A percentile compares a stretch with the other conserved stretches of the same genome.
Conservation (phyloP, 2,888 invertebrate genomes). For the Drosophila meridionalis region DNA sequence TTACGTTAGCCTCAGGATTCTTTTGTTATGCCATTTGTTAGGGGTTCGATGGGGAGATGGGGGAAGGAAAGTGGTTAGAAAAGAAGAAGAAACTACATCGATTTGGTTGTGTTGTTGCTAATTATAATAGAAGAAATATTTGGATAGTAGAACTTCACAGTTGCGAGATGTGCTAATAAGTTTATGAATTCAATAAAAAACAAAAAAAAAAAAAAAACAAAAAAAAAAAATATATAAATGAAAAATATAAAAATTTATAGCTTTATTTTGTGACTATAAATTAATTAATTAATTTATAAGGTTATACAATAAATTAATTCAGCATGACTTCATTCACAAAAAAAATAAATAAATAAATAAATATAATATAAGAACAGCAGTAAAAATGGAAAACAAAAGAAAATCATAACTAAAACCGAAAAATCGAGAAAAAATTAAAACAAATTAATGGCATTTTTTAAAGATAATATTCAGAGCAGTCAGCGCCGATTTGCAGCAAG, state of each 20-base stretch:
- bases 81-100: constrained; percentile 76
- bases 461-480: constrained; percentile 62
- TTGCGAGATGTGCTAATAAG: constrained; percentile 41
- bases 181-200: constrained; percentile 55
- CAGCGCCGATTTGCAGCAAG: constrained; percentile 72
- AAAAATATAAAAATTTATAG: constrained; percentile 62
- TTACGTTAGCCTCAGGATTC: constrained; percentile 34
- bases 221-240: neutral
- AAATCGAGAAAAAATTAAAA: constrained; percentile 13
- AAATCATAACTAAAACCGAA: constrained; percentile 20
- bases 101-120: constrained; percentile 84
- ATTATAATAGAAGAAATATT: constrained; percentile 57
- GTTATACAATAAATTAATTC: constrained; percentile 70
- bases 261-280: constrained; percentile 77
- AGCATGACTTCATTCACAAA: constrained; percentile 62
- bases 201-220: neutral
- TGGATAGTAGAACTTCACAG: constrained; percentile 5
- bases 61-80: neutral
- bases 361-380: constrained; percentile 22
- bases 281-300: constrained; percentile 77
- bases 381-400: constrained; percentile 15
- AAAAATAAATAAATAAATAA: constrained; percentile 21
- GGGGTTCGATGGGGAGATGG: neutral
- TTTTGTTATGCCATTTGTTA: constrained; percentile 46
- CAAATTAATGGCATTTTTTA: constrained; percentile 60